Evolutionary conservation across 2,888 invertebrate species (phyloP), one percentile per base, ranked within the genome.

Genomic region (Saturnia pavonia): DNA sequence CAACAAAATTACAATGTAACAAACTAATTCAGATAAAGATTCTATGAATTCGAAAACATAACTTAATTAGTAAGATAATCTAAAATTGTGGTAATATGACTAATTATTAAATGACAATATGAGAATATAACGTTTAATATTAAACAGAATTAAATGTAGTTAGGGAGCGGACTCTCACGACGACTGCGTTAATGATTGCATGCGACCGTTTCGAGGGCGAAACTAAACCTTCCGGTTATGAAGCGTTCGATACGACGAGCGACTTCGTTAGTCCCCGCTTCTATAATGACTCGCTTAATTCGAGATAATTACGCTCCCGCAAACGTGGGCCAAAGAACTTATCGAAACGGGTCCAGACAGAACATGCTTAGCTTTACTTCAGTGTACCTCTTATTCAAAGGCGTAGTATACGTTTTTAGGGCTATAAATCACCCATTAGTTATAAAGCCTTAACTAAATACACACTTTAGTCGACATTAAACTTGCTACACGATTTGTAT

Each of bases 241-340:
- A 86, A 83, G 79, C 82, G 76, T 75, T 76, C 71, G 75, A 74
- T 79, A 82, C 83, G 85, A 85, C 81, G 83, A 81, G 82, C 80
- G 84, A 85, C 88, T 91, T 91, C 89, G 89, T 90, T 91, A 91
- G 85, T 82, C 83, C 76, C 77, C 80, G 83, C 85, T 84, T 79
- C 87, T 85, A 87, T 91, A 91, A 90, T 88, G 88, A 91, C 88
- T 88, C 87, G 88, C 86, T 91, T 90, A 91, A 91, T 91, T 90
- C 87, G 88, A 89, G 86, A 91, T 92, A 92, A 92, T 92, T 89
- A 90, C 85, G 84, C 86, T 87, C 80, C 86, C 82, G 83, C 82
- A 86, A 88, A 90, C 87, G 88, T 88, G 85, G 84, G 83, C 85
- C 77, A 79, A 76, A 82, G 82, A 87, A 89, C 88, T 88, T 90